Evolutionary conservation across 1,140 invertebrate genomes (phyloP), one percentile per base, ranked within the genome.

Genomic region (Calosoma granatense): DNA sequence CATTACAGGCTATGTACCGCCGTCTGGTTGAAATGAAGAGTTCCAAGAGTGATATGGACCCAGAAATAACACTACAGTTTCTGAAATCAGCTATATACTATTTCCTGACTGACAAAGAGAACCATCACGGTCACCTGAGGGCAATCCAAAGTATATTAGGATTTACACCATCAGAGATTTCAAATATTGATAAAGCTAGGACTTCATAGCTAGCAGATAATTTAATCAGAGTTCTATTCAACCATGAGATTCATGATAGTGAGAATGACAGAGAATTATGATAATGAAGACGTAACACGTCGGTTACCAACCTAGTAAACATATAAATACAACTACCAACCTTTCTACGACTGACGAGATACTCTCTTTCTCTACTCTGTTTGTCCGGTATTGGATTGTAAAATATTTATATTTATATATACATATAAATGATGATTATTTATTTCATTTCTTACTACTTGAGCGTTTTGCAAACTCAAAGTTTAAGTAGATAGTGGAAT

Each of bases 81-180:
- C 77, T 93, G 54, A 92, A 91, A 73, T 91, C 88, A 56, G 88
- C 89, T n/a, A 81, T 93, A 63, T 93, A 90, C 68, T 92, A 93
- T 69, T 92, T 92, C 68, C 75, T 93, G 43, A 92, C 88, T 0
- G 88, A 93, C 67, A 85, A 84, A 61, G 88, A 91, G 64, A 92
- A 91, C 67, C 84, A 85, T 57, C 82, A 86, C 62, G 87, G 86
- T 11, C 89, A 93, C 69, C 72, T 92, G 19, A 86, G 84, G 63
- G 90, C 88, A 22, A 92, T 93, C 61, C 85, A 90, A 70, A 92
- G 88, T 71, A 92, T 92, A 63, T 72, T 92, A 60, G 88, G 86
- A 19, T 90, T 88, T 65, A 83, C 81, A 20, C 81, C 87, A 22
- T 76, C 76, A 23, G 87, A 90, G 68, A 88, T 87, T 65, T 74